These are phyloP conservation scores for Athene noctua DNA, from an alignment of 2,113 vertebrate species.

Conservation along the genomic window DNA sequence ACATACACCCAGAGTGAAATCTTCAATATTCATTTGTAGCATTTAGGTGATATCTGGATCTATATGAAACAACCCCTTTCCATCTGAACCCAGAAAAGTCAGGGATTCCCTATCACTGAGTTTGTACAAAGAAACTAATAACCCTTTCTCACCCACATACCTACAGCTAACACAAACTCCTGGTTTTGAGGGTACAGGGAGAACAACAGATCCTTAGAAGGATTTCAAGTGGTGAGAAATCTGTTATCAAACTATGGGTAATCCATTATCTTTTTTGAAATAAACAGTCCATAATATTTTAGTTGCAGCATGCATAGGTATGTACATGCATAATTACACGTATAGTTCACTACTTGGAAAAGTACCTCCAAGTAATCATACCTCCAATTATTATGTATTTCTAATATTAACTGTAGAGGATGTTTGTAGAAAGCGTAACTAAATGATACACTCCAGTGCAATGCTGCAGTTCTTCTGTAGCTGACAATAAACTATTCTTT, in stretches of 20 bases:
- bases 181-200: not conserved
- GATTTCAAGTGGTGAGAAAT: not conserved
- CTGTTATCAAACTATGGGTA: not conserved
- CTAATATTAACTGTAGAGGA: conserved; percentile 56
- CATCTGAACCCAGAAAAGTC: not conserved
- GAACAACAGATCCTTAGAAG: not conserved
- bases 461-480: not conserved
- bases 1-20: not conserved
- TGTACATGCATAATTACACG: not conserved
- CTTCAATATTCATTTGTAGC: not conserved
- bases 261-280: not conserved
- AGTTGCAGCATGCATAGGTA: not conserved
- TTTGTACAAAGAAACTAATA: not conserved
- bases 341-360: not conserved
- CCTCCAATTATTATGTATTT: not conserved
- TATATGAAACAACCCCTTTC: not conserved
- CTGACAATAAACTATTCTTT: conserved; percentile 48
- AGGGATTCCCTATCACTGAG: not conserved
- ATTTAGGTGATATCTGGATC: not conserved
- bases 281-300: not conserved
- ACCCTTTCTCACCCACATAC: not conserved
- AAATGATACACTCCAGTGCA: conserved; percentile 20
- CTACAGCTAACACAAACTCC: not conserved
- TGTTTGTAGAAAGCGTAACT: conserved; percentile 40
- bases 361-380: not conserved